phyloP scores from a whole-genome alignment of 2,797 vertebrate species.

The Paguma larvata region DNA sequence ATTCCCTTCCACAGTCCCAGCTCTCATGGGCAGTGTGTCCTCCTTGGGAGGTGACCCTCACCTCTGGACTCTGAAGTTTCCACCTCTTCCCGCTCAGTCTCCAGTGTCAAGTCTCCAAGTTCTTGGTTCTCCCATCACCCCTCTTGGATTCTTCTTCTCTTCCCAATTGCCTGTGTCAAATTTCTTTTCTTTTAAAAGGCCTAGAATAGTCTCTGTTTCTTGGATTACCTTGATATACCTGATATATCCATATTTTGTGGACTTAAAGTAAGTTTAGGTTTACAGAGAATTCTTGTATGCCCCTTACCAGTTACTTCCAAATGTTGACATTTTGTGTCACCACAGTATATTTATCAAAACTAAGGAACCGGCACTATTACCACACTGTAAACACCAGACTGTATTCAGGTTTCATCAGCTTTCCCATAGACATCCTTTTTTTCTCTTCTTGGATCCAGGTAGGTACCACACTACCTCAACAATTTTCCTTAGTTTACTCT shows the following conservation, averaged over 20 bases:
- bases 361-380: accelerated
- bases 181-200: neutral
- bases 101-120: neutral
- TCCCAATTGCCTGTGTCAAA: neutral
- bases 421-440: neutral
- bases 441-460: too few relatives aligned
- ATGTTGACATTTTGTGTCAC: neutral
- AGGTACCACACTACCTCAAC: accelerated
- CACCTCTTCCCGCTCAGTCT: neutral
- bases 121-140: neutral
- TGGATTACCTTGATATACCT: neutral
- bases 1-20: too few relatives aligned
- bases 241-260: neutral
- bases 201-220: neutral
- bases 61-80: neutral
- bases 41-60: too few relatives aligned
- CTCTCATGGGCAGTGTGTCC: neutral
- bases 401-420: neutral
- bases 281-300: neutral
- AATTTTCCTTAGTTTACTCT: neutral
- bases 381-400: neutral
- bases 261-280: neutral
- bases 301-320: neutral
- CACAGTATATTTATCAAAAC: neutral
- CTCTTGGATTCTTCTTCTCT: neutral